These are phyloP conservation scores for Lordiphosa clarofinis DNA, from an alignment of 1,140 invertebrate genomes.

Conservation along the genomic window DNA sequence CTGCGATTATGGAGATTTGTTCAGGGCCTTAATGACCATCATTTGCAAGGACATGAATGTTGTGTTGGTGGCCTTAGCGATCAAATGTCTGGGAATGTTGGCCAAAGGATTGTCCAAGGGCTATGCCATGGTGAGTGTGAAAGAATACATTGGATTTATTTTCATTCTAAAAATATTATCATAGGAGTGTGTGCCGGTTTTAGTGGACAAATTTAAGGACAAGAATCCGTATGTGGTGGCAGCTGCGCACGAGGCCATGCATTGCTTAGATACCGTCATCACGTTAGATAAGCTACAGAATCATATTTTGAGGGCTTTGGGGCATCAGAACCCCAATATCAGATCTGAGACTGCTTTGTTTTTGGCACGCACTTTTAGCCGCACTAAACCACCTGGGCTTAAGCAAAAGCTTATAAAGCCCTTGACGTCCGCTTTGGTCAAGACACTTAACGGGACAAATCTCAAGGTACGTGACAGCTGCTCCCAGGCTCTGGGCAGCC, in stretches of 20 bases:
- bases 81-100: too few relatives aligned
- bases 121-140: too few relatives aligned
- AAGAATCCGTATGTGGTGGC: slow-evolving; percentile 95
- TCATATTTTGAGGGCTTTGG: slow-evolving; percentile 89
- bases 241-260: slow-evolving; percentile 93
- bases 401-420: slow-evolving; percentile 96
- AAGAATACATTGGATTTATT: too few relatives aligned
- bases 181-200: slow-evolving; percentile 85
- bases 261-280: slow-evolving; percentile 92
- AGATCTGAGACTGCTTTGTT: slow-evolving; percentile 96
- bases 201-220: slow-evolving; percentile 98
- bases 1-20: too few relatives aligned
- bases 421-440: slow-evolving; percentile 89
- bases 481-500: too few relatives aligned
- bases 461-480: too few relatives aligned
- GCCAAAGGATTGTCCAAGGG: too few relatives aligned
- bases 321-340: slow-evolving; percentile 97
- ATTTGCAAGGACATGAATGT: too few relatives aligned
- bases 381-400: slow-evolving; percentile 88
- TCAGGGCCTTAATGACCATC: too few relatives aligned
- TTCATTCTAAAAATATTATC: too few relatives aligned
- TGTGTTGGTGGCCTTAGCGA: too few relatives aligned
- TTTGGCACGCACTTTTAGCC: slow-evolving; percentile 89
- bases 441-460: slow-evolving; percentile 90
- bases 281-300: slow-evolving; percentile 93